Evolutionary conservation across 2,113 vertebrate species (phyloP).

Genomic region (Probosciger aterrimus): DNA sequence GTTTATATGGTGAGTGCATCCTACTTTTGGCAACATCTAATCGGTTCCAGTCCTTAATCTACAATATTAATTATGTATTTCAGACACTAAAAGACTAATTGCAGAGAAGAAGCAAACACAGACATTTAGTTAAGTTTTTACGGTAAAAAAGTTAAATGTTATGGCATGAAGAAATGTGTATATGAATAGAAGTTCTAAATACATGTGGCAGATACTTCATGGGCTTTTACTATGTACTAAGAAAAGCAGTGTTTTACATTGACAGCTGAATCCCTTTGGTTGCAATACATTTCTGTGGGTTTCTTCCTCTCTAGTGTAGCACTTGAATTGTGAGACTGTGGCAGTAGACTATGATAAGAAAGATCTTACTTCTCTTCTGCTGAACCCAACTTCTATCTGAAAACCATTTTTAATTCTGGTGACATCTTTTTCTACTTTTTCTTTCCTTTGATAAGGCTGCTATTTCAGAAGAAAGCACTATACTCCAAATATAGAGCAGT

Average conservation of each 20-base stretch:
- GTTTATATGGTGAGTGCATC: neutral
- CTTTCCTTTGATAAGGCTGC: neutral
- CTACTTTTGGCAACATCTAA: conserved; percentile 6
- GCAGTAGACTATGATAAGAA: neutral
- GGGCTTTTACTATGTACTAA: neutral
- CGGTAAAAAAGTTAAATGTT: neutral
- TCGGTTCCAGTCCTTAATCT: neutral
- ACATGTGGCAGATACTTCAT: neutral
- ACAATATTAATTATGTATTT: conserved; percentile 9
- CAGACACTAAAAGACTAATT: neutral
- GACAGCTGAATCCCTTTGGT: neutral
- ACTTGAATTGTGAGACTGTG: neutral
- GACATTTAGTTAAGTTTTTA: neutral
- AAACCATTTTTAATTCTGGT: neutral
- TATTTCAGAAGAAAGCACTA: neutral
- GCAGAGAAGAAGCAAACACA: neutral
- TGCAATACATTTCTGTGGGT: neutral
- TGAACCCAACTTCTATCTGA: neutral
- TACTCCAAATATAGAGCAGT: neutral
- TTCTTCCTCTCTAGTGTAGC: neutral
- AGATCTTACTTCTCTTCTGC: neutral
- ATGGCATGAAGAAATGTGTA: neutral
- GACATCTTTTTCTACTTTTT: neutral
- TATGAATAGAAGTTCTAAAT: neutral
- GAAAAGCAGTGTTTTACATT: neutral